A percentile compares a stretch with the other conserved stretches of the same genome.
These are phyloP conservation scores for Formicarius rufipectus DNA, from an alignment of 2,113 vertebrate genomes.

Conservation along the genomic window DNA sequence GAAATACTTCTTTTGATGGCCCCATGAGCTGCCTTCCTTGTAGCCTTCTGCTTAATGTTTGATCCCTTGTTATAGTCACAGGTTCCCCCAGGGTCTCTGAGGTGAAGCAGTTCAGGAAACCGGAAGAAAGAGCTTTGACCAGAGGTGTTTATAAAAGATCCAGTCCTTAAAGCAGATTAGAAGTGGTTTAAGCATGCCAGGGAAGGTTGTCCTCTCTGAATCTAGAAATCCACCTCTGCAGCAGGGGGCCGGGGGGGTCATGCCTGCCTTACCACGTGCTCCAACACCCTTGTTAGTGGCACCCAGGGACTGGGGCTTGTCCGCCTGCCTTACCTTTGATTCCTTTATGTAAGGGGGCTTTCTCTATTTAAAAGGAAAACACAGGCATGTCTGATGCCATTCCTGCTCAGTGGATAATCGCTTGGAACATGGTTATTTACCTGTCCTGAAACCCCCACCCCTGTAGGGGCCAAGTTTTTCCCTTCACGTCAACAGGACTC, in stretches of 20 bases:
- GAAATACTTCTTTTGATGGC: neutral
- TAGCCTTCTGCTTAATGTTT: neutral
- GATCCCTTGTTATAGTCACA: neutral
- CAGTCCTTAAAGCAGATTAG: conserved; percentile 63
- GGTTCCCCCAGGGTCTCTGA: conserved; percentile 32
- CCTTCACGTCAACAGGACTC: neutral
- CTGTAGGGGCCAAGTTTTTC: neutral
- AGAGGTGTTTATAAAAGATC: conserved; percentile 48
- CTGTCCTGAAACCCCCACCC: neutral
- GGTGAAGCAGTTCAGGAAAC: conserved; percentile 58
- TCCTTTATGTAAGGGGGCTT: conserved; percentile 48
- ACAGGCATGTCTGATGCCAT: neutral
- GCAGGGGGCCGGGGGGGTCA: neutral
- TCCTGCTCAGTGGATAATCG: neutral
- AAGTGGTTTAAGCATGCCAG: conserved; percentile 56
- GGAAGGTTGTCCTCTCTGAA: conserved; percentile 46
- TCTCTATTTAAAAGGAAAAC: neutral
- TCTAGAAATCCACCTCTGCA: conserved; percentile 46
- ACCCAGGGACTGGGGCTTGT: neutral
- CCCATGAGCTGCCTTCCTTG: neutral
- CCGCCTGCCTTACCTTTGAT: conserved; percentile 38
- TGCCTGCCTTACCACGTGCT: conserved; percentile 44
- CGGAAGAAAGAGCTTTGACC: conserved; percentile 62
- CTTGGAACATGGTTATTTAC: neutral
- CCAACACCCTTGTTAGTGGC: neutral